phyloP scores from a whole-genome alignment of 1,140 invertebrate species.

The Zaprionus ghesquierei region DNA sequence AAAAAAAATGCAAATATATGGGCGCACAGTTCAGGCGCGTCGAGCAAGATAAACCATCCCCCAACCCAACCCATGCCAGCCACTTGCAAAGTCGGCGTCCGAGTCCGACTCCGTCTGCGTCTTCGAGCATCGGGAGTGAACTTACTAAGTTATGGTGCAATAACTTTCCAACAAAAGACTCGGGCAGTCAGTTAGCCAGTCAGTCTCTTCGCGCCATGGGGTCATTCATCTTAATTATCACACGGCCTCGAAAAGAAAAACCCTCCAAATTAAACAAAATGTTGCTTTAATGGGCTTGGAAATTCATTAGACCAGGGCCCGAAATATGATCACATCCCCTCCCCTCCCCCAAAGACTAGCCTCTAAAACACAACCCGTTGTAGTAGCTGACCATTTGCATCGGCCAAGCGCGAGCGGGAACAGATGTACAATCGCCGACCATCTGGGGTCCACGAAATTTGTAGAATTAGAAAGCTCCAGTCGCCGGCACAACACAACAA shows the following conservation, averaged over 20 bases:
- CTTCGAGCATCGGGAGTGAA: slow-evolving; percentile 10
- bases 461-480: slow-evolving; percentile 55
- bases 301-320: slow-evolving; percentile 63
- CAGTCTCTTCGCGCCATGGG: slow-evolving; percentile 16
- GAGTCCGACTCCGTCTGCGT: neutral
- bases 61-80: slow-evolving; percentile 7
- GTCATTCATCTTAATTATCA: slow-evolving; percentile 81
- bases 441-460: slow-evolving; percentile 37
- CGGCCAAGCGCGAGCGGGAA: neutral
- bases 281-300: slow-evolving; percentile 43
- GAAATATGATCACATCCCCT: slow-evolving; percentile 46
- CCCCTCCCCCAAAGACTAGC: slow-evolving; percentile 14
- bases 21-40: slow-evolving; percentile 45
- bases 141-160: slow-evolving; percentile 65
- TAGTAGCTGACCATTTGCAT: slow-evolving; percentile 61
- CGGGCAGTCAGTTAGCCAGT: neutral
- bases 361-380: slow-evolving; percentile 60
- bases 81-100: neutral
- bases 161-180: slow-evolving; percentile 62
- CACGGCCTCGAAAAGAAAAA: slow-evolving; percentile 57
- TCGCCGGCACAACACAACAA: slow-evolving; percentile 18
- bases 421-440: neutral
- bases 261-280: slow-evolving; percentile 50
- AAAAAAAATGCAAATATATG: slow-evolving; percentile 67
- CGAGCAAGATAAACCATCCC: slow-evolving; percentile 44